phyloP scores from a whole-genome alignment of 2,888 invertebrate genomes.

The Camptogramma bilineatum region DNA sequence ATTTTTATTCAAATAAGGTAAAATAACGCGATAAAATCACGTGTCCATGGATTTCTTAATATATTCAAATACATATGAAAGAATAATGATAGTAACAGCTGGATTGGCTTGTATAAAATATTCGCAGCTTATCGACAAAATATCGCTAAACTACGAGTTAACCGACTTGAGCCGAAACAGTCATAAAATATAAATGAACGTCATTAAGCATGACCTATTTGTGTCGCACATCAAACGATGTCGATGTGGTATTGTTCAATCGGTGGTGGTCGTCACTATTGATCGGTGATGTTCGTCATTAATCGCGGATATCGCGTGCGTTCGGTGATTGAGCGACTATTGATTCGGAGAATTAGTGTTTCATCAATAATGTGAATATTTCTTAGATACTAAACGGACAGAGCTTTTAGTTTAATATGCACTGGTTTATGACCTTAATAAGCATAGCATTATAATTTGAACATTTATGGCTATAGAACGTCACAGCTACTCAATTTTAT shows the following conservation, averaged over 20 bases:
- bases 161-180: neutral
- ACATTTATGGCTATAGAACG: too few relatives aligned
- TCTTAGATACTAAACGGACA: neutral
- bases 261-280: conserved; percentile 18
- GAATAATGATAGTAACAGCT: too few relatives aligned
- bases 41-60: too few relatives aligned
- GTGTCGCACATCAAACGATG: conserved; percentile 26
- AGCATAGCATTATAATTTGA: too few relatives aligned
- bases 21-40: too few relatives aligned
- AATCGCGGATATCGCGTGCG: conserved; percentile 20
- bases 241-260: conserved; percentile 29
- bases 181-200: conserved; percentile 23
- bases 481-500: too few relatives aligned
- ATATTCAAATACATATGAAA: too few relatives aligned
- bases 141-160: neutral
- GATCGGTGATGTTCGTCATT: conserved; percentile 17
- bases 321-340: conserved; percentile 17
- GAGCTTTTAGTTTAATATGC: neutral
- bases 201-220: conserved; percentile 20
- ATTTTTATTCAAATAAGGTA: too few relatives aligned
- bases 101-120: neutral
- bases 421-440: neutral
- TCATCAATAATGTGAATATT: conserved; percentile 4
- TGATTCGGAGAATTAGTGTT: conserved; percentile 7
- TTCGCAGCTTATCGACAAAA: neutral